Base-by-base conservation (phyloP, 2,888 invertebrate species). In the Leptopilina myrica region DNA sequence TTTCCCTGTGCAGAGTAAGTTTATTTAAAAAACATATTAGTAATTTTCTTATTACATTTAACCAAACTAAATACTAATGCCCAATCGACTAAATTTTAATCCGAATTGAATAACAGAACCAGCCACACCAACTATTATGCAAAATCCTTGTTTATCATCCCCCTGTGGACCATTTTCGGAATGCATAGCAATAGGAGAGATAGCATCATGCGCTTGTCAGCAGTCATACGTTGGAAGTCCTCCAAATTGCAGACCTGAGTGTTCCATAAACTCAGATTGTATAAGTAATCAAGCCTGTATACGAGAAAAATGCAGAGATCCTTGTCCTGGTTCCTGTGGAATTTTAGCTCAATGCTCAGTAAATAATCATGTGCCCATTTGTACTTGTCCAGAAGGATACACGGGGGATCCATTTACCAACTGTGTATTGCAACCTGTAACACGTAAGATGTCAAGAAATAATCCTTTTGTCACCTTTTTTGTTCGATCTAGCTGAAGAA, bases 301-400 rank as follows among this genome's bases (percentile, higher is more conserved):
- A 66, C 94, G 94, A 84, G 94, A 95, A 91, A 95, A 95, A 91
- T 97, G 96, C 89, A 93, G 93, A 85, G 95, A 97, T 90, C 96
- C 96, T 33, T 97, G 96, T 88, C 93, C 94, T 6, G 96, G 96
- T 59, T 94, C 96, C 40, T 96, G 97, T 88, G 97, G 97, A 40
- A 87, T 94, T 66, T 93, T 93, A 81, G 96, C 97, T 5, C 91
- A 93, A 65, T 97, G 97, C 87, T 94, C 93, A 87, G 95, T 96
- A 7, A 93, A 95, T n/a, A 95, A 95, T 89, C 95, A 97, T 90
- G 93, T 94, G 73, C 96, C 97, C 3, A 93, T 95, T 62, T 96
- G 96, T 90, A 93, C 94, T 2, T 97, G 97, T 87, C 90, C 94
- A 5, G 92, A 94, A 46, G 95, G 94, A 81, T 95, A 93, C 87